Evolutionary conservation across 2,888 invertebrate species (phyloP).

Genomic region (Morinoia aosen): DNA sequence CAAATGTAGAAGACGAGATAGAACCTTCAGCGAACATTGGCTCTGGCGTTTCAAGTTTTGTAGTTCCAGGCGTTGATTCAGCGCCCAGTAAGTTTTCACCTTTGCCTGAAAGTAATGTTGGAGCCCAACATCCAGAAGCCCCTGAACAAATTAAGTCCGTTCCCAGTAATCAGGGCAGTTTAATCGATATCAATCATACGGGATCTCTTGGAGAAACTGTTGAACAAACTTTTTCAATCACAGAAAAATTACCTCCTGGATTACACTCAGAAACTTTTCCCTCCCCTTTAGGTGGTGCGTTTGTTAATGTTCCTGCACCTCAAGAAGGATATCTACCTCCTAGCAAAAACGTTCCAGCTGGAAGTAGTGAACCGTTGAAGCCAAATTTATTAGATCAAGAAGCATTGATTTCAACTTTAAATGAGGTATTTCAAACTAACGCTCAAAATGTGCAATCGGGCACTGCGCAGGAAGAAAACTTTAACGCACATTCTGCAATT

Average conservation of each 20-base stretch:
- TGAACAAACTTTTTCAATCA: neutral
- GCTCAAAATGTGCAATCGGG: neutral
- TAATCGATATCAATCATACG: neutral
- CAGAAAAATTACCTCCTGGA: neutral
- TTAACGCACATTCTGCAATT: neutral
- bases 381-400: constrained; percentile 44
- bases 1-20: neutral
- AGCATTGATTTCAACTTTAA: neutral
- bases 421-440: constrained; percentile 5
- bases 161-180: neutral
- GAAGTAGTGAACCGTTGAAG: neutral
- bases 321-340: constrained; percentile 39
- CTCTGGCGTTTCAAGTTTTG: neutral
- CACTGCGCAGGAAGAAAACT: neutral
- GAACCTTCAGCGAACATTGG: neutral
- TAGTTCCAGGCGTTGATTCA: constrained; percentile 24
- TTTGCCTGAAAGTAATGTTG: neutral
- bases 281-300: neutral
- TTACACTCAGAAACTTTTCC: neutral
- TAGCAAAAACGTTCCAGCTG: neutral
- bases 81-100: neutral
- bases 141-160: neutral
- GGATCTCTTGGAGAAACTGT: neutral
- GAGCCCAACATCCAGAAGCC: neutral
- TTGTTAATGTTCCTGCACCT: constrained; percentile 4